Conservation (phyloP, 2,113 vertebrate species). For the Tragulus kanchil region DNA sequence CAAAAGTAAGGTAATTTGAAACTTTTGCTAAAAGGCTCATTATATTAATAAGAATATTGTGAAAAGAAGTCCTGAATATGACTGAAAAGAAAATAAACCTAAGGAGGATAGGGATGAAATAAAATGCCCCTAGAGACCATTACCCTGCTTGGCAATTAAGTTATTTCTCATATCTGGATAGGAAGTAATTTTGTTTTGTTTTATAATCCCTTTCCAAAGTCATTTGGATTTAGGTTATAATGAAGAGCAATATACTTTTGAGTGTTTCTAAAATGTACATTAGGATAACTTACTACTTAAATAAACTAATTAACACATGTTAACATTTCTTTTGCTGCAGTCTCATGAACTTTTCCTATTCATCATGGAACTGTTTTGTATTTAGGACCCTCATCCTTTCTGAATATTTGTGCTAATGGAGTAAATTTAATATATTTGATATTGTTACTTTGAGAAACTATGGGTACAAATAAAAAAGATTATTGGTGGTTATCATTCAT, state of each 20-base stretch:
- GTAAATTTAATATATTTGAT: not conserved
- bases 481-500: not conserved
- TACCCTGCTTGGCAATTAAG: not conserved
- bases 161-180: not conserved
- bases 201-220: slow-evolving; percentile 47
- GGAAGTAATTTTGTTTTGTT: slow-evolving; percentile 9
- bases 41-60: slow-evolving; percentile 24
- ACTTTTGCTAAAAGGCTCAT: not conserved
- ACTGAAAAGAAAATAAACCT: slow-evolving; percentile 31
- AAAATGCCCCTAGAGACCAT: not conserved
- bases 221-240: slow-evolving; percentile 51
- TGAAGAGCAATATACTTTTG: slow-evolving; percentile 7
- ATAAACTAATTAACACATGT: not conserved
- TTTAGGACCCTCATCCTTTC: not conserved
- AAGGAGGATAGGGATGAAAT: not conserved
- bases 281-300: slow-evolving; percentile 19
- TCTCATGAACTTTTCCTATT: not conserved
- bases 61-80: not conserved
- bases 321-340: not conserved
- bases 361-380: not conserved
- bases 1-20: slow-evolving; percentile 58
- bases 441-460: not conserved
- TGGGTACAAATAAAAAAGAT: not conserved
- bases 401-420: not conserved
- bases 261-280: not conserved